Percentiles rank a stretch among this genome's conserved stretches.
These are phyloP conservation scores for Holotrichia oblita DNA, from an alignment of 1,140 invertebrate species.

Conservation along the genomic window DNA sequence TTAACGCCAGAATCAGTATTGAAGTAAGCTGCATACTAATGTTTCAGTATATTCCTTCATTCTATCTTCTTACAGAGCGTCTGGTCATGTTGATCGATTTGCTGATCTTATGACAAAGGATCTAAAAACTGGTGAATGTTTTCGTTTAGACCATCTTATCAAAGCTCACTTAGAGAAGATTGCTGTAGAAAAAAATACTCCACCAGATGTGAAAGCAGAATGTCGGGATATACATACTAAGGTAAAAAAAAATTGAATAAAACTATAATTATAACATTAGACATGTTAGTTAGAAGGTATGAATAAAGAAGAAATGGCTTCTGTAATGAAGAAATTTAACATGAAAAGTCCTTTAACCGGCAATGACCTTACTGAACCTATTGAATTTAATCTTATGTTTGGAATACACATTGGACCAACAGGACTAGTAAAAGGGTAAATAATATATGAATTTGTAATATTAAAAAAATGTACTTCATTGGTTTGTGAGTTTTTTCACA, in stretches of 20 bases:
- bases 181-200: constrained; percentile 83
- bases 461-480: no score
- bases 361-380: constrained; percentile 93
- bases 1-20: constrained; percentile 96
- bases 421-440: constrained; percentile 87
- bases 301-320: constrained; percentile 89
- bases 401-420: constrained; percentile 96
- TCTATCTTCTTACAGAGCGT: constrained; percentile 72
- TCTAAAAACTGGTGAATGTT: constrained; percentile 94
- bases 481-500: no score
- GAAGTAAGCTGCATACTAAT: constrained; percentile 67
- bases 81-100: constrained; percentile 98
- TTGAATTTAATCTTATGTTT: constrained; percentile 99
- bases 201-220: constrained; percentile 75
- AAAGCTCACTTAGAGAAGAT: constrained; percentile 95
- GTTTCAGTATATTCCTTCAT: not conserved
- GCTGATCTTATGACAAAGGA: constrained; percentile 99
- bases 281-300: constrained; percentile 80
- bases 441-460: no score
- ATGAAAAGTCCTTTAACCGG: constrained; percentile 96
- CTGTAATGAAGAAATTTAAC: constrained; percentile 83
- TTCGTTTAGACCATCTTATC: constrained; percentile 97
- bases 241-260: constrained; percentile 54
- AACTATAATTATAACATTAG: constrained; percentile 39
- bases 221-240: constrained; percentile 84